Evolutionary conservation across 2,888 invertebrate species (phyloP).

Genomic region (Heliconius sara): DNA sequence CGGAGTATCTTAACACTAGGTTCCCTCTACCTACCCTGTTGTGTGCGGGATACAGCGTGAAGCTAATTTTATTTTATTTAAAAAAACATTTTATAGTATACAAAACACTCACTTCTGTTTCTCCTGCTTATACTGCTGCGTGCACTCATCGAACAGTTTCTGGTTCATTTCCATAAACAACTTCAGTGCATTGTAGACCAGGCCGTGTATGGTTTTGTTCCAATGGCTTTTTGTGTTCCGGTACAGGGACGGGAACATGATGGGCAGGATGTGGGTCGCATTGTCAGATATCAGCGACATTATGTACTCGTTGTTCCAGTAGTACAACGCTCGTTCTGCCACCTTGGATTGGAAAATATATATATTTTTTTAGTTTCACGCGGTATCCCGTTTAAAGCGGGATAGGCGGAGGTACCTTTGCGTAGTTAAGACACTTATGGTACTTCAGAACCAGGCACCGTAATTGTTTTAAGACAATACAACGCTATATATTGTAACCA

Average conservation of each 20-base stretch:
- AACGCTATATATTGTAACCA: no score
- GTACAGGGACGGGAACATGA: conserved; percentile 99
- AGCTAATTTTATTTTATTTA: no score
- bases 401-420: not conserved
- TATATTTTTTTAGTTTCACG: not conserved
- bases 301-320: conserved; percentile 99
- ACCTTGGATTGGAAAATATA: conserved; percentile 85
- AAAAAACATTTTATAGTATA: no score
- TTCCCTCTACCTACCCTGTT: no score
- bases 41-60: no score
- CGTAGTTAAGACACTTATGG: not conserved
- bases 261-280: conserved; percentile 98
- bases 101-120: conserved; percentile 86
- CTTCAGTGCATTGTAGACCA: conserved; percentile 99
- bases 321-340: conserved; percentile 98
- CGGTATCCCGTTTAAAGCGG: not conserved
- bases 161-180: conserved; percentile 99
- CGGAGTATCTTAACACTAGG: no score
- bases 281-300: conserved; percentile 99
- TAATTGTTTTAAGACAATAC: no score
- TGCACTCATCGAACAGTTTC: conserved; percentile 99
- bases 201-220: conserved; percentile 99
- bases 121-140: conserved; percentile 95
- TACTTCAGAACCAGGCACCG: no score
- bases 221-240: conserved; percentile 99